A percentile compares a stretch with the other conserved stretches of the same genome.
Conservation (phyloP, 2,888 invertebrate genomes). For the Calliphora vomitoria region DNA sequence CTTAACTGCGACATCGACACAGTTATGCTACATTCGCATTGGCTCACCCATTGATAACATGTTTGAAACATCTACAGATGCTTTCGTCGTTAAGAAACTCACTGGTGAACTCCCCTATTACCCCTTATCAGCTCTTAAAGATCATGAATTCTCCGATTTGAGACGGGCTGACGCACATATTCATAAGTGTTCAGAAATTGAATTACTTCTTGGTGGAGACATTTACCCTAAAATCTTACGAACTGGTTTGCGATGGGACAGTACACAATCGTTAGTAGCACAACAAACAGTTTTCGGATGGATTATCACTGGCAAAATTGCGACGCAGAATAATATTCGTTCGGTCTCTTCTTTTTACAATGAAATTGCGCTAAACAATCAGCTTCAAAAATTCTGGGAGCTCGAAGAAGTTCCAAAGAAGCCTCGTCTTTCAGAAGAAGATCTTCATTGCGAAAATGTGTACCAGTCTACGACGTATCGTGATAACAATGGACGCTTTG, state of each 20-base stretch:
- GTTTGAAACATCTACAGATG: neutral
- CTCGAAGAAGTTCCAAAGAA: neutral
- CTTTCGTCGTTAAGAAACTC: constrained; percentile 4
- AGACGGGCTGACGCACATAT: neutral
- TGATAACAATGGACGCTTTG: neutral
- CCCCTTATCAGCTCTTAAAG: neutral
- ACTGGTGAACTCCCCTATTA: constrained; percentile 1
- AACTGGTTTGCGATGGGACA: neutral
- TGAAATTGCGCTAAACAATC: neutral
- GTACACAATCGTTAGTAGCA: neutral
- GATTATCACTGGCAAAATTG: neutral
- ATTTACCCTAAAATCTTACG: neutral
- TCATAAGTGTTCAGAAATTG: neutral
- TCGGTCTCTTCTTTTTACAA: neutral
- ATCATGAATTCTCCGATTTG: neutral
- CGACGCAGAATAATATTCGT: too few species aligned
- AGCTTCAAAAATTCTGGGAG: neutral
- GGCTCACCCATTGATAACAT: too few species aligned
- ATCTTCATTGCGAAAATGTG: neutral
- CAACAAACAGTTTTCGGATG: constrained; percentile 6
- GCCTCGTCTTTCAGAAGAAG: neutral
- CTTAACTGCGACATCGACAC: too few species aligned
- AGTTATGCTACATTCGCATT: too few species aligned
- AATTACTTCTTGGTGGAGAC: neutral
- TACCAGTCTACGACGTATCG: neutral